A percentile compares a stretch with the other conserved stretches of the same genome.
These are phyloP conservation scores for Umimayanthus chanpuru DNA, from an alignment of 92 coral and sea anemone genomes.

Conservation along the genomic window DNA sequence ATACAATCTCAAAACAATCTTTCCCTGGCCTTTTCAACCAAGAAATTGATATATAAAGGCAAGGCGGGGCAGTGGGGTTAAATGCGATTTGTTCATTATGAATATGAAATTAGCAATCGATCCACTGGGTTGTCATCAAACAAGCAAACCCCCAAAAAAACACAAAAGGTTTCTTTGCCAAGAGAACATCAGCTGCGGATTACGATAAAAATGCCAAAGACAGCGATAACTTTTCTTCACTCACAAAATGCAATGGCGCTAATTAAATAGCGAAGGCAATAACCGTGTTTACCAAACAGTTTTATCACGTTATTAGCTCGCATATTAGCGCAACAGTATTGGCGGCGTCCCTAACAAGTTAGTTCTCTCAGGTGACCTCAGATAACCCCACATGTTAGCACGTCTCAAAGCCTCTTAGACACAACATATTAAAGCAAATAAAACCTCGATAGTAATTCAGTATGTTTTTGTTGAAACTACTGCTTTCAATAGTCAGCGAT, in stretches of 20 bases:
- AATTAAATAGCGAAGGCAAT: slow-evolving; percentile 16
- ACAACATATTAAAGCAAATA: background rate
- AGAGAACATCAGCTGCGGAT: slow-evolving; percentile 3
- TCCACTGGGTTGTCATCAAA: background rate
- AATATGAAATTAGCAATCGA: background rate
- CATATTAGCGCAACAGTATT: background rate
- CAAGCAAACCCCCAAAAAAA: background rate
- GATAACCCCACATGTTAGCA: slow-evolving; percentile 27
- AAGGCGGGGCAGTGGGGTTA: background rate
- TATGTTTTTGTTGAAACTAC: background rate
- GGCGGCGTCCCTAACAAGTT: background rate
- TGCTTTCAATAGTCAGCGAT: too few relatives aligned
- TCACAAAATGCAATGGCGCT: slow-evolving; percentile 37
- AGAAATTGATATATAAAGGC: background rate
- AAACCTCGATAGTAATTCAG: background rate
- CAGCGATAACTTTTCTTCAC: background rate
- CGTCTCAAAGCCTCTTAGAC: slow-evolving; percentile 11
- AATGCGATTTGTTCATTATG: background rate
- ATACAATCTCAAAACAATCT: background rate
- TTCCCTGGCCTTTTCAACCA: background rate
- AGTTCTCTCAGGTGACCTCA: background rate
- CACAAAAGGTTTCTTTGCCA: background rate
- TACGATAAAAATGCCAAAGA: slow-evolving; percentile 7
- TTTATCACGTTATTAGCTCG: slow-evolving; percentile 25
- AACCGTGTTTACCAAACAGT: slow-evolving; percentile 16